Base-by-base conservation (phyloP, 2,113 vertebrate species). In the Sprattus sprattus region DNA sequence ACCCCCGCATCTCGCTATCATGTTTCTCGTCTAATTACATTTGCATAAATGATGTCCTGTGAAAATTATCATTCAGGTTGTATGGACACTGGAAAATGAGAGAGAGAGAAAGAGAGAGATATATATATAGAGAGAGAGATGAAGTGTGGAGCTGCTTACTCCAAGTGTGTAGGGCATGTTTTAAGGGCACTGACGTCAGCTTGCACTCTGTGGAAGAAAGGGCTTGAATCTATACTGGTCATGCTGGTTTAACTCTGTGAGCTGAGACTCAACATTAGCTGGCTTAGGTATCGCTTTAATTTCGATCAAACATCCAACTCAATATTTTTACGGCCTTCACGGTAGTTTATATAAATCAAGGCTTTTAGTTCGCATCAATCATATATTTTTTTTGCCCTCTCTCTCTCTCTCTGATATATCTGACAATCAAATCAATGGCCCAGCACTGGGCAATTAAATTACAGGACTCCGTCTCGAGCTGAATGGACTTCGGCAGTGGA, bases 31-130 rank as follows among this genome's bases (percentile, higher is more conserved):
- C 97, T 97, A 99, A 98, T 99, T 98, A 96, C 97, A 99, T 98
- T 99, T 98, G 97, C 97, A 98, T 98, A 98, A 98, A 97, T 97
- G 94, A 97, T 97, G 96, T 96, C 96, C 95, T 95, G 93, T 94
- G 96, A 96, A 93, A 97, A 97, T 97, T 95, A 97, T 95, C 94
- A 94, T 95, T 95, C 94, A 93, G 96, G 95, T 94, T 94, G 94
- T 95, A 94, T 75, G 82, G 88, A 94, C 89, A 89, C 94, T 92
- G 90, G 92, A 93, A 95, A 95, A 92, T 93, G 95, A 95, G 95
- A 93, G 71, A 71, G 82, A 86, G 83, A 94, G 94, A 93, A 95
- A 95, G 91, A 93, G 95, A 95, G 95, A 93, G 83, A 83, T 82
- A 87, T 71, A 85, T 88, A 46, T 44, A 45, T 25, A 54, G 28